Conservation (phyloP, 2,797 vertebrate species). For the Trachurus trachurus region DNA sequence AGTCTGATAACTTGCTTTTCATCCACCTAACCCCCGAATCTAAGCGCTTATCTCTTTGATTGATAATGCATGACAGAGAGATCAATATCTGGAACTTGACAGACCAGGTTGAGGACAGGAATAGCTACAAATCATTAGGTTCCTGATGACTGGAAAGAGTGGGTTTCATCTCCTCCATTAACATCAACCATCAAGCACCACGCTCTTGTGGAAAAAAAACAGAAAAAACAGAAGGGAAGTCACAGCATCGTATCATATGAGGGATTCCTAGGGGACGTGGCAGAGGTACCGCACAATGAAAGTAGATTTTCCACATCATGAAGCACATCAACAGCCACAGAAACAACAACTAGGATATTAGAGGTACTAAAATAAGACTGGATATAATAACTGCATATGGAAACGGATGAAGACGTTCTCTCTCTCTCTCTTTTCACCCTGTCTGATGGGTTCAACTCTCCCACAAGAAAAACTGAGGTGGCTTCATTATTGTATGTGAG, state of each 20-base stretch:
- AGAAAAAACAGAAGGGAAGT: conserved; percentile 24
- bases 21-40: conserved; percentile 32
- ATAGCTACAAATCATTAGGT: conserved; percentile 57
- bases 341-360: conserved; percentile 10
- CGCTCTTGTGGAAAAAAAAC: conserved; percentile 18
- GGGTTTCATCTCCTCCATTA: conserved; percentile 58
- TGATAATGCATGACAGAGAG: conserved; percentile 43
- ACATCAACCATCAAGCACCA: conserved; percentile 23
- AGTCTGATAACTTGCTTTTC: conserved; percentile 32
- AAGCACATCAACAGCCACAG: conserved; percentile 37
- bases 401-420: conserved; percentile 10
- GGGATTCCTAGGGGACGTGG: conserved; percentile 27
- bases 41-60: conserved; percentile 35
- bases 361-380: conserved; percentile 18
- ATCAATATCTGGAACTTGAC: conserved; percentile 57
- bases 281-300: conserved; percentile 36
- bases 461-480: neutral
- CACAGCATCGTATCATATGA: conserved; percentile 17
- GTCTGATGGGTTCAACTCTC: neutral
- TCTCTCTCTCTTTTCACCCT: neutral
- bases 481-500: neutral
- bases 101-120: conserved; percentile 43
- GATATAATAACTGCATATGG: neutral
- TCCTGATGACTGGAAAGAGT: conserved; percentile 39
- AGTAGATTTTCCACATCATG: conserved; percentile 54